Evolutionary conservation across 2,888 invertebrate species (phyloP).

Genomic region (Drosophila aldrichi): DNA sequence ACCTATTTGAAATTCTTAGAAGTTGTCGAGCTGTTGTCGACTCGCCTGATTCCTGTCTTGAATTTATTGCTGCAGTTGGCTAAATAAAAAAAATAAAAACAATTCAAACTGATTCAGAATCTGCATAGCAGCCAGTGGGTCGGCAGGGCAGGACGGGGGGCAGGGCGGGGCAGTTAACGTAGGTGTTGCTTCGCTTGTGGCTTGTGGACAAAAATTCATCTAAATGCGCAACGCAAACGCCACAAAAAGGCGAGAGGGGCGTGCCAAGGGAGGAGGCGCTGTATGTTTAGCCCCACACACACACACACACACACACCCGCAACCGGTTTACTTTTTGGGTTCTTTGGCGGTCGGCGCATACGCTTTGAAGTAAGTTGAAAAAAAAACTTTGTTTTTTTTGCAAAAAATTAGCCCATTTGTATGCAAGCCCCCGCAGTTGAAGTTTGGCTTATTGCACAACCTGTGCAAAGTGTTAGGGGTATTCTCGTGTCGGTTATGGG

Average conservation of each 20-base stretch:
- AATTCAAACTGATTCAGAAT: conserved; percentile 50
- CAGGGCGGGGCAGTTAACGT: conserved; percentile 28
- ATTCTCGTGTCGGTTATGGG: conserved; percentile 83
- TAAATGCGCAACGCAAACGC: conserved; percentile 74
- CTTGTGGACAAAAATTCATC: conserved; percentile 75
- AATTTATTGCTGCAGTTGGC: conserved; percentile 72
- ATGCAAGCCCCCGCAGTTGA: conserved; percentile 68
- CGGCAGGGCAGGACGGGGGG: not conserved
- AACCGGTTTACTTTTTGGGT: conserved; percentile 74
- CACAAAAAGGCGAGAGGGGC: conserved; percentile 6
- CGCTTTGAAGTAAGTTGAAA: conserved; percentile 50
- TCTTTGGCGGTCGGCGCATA: conserved; percentile 65
- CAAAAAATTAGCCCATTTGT: conserved; percentile 75
- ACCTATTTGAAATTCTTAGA: conserved; percentile 78
- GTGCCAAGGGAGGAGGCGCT: not conserved
- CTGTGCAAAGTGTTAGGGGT: conserved; percentile 42
- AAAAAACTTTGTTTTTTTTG: not conserved
- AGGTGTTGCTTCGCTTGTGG: conserved; percentile 67
- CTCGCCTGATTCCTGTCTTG: conserved; percentile 57
- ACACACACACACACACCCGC: conserved; percentile 30
- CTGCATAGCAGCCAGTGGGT: conserved; percentile 55
- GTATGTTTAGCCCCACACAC: conserved; percentile 2
- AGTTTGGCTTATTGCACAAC: conserved; percentile 72
- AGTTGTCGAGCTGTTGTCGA: conserved; percentile 46
- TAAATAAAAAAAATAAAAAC: not conserved